Evolutionary conservation across 2,888 invertebrate species (phyloP).

Genomic region (Synanthedon myopaeformis): DNA sequence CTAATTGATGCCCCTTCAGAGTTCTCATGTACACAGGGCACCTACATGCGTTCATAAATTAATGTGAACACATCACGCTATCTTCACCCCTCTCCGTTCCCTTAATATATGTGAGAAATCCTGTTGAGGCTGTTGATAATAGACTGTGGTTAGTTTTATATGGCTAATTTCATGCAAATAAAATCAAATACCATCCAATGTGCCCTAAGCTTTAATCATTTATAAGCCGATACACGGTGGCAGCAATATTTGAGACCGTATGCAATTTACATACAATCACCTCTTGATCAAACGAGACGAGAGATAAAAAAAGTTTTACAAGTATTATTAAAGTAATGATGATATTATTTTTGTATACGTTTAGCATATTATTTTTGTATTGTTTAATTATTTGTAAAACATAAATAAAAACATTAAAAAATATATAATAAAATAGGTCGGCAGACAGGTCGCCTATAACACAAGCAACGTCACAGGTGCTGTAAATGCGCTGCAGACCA

Average conservation of each 20-base stretch:
- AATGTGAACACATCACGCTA: slow-evolving; percentile 8
- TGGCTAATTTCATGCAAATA: slow-evolving; percentile 31
- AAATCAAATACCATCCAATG: slow-evolving; percentile 12
- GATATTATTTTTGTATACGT: too few relatives aligned
- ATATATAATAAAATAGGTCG: too few relatives aligned
- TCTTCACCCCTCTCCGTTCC: slow-evolving; percentile 14
- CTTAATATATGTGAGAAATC: slow-evolving; percentile 34
- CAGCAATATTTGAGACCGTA: neutral
- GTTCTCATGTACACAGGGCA: neutral
- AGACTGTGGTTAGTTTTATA: slow-evolving; percentile 21
- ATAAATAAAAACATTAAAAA: too few relatives aligned
- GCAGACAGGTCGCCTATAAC: too few relatives aligned
- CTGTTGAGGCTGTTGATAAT: slow-evolving; percentile 14
- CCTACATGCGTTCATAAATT: neutral
- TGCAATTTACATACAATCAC: neutral
- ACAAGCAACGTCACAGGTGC: too few relatives aligned
- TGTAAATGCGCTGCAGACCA: too few relatives aligned
- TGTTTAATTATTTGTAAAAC: too few relatives aligned
- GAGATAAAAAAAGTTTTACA: too few relatives aligned
- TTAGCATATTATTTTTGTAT: too few relatives aligned
- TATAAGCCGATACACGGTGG: slow-evolving; percentile 6
- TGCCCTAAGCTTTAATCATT: slow-evolving; percentile 11
- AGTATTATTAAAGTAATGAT: too few relatives aligned
- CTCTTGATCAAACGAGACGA: too few relatives aligned
- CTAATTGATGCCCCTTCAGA: neutral